phyloP scores from a whole-genome alignment of 2,888 invertebrate genomes.

The Didymodactylos carnosus region DNA sequence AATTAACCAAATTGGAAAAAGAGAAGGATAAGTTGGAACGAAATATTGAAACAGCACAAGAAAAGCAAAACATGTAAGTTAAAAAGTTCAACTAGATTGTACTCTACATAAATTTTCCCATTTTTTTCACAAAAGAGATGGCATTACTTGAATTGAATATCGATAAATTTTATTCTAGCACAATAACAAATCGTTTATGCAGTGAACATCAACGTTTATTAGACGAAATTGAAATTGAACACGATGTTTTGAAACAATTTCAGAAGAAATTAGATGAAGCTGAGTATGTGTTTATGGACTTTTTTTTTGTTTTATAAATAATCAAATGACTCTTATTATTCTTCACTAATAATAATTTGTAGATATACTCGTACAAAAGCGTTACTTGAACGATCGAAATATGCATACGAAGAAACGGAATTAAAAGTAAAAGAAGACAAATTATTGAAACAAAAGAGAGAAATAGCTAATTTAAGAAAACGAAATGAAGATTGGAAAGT shows the following conservation, averaged over 20 bases:
- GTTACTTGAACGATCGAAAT: constrained; percentile 3
- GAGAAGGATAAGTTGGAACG: background rate
- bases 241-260: background rate
- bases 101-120: background rate
- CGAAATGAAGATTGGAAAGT: constrained; percentile 8
- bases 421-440: background rate
- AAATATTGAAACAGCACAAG: background rate
- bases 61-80: constrained; percentile 1
- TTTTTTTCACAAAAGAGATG: too few relatives aligned
- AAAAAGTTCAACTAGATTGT: background rate
- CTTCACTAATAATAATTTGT: background rate
- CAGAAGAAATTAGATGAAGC: constrained; percentile 1
- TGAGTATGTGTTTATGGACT: background rate
- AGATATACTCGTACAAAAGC: constrained; percentile 4
- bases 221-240: background rate
- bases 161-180: too few relatives aligned
- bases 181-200: constrained; percentile 1
- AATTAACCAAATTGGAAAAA: background rate
- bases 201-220: constrained; percentile 2
- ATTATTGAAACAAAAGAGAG: constrained; percentile 1
- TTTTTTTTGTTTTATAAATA: background rate
- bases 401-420: background rate
- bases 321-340: background rate
- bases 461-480: background rate
- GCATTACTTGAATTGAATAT: too few relatives aligned